Base-by-base conservation (phyloP, 1,140 invertebrate species). In the Danaus melanippus region DNA sequence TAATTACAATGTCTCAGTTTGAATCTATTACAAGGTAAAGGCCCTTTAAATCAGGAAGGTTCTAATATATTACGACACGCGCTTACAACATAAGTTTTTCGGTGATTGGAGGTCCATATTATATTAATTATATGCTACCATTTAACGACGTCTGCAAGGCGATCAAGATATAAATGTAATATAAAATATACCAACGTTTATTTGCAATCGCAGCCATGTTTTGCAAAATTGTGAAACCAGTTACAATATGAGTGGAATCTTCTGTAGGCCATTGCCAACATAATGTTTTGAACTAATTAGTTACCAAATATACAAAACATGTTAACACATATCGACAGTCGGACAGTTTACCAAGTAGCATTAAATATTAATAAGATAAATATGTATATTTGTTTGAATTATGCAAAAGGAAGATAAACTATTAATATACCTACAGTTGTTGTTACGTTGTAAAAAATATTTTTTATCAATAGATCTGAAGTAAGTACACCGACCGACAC, bases 221-320 rank as follows among this genome's bases (percentile, higher is more conserved):
- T 66, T 64, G 67, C 58, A 60, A 66, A 65, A 62, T 66, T 62
- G 57, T 58, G 53, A 64, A 69, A 66, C 59, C 42, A 57, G 59
- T 62, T 61, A 62, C 60, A 60, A 64, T 63, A 66, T 62, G 57
- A 62, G 58, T 48, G 56, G 58, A 58, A 66, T 69, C 67, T 56
- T 69, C 67, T 64, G 64, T 66, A 53, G 66, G 66, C 63, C 63
- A 66, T 54, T 65, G 64, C 58, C 66, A 63, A 63, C 64, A 54
- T 50, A 40, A 60, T 60, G 39, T 32, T 32, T 32, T 32, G 21
- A 32, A 32, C 21, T 42, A 46, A 47, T 60, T 47, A 53, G 47
- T 15, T 6, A 42, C 8, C 12, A 47, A 44, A 43, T 42, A 54
- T 48, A 53, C 12, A 21, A 53, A 53, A 48, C n/a, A 39, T 32